Base-by-base conservation (phyloP, 1,140 invertebrate genomes). In the Drosophila athabasca region DNA sequence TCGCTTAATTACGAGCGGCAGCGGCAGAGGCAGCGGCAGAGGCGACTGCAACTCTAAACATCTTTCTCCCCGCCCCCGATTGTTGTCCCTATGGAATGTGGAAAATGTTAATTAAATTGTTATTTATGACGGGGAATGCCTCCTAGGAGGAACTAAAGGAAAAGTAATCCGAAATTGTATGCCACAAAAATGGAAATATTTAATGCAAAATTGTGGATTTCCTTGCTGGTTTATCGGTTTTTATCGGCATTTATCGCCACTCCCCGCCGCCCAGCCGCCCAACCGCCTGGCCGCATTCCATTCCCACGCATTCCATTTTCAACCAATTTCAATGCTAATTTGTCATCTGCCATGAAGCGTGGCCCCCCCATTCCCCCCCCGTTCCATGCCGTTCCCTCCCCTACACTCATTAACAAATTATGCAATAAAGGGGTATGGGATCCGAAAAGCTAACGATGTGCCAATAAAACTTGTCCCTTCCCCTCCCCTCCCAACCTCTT, bases 1-100 rank as follows among this genome's bases (percentile, higher is more conserved):
- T 88, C 83, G 79, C 83, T 88, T 88, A 88, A 88, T 88, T 88
- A 88, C 82, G 78, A 5, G 76, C 60, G 69, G 70, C 8, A n/a
- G n/a, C n/a, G n/a, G n/a, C n/a, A n/a, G n/a, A n/a, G n/a, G n/a
- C n/a, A 5, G 76, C 60, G 69, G 22, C n/a, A 35, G 35, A 39
- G 29, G 59, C 51, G 2, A n/a, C 57, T 35, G 29, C 46, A 39
- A 49, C 44, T 73, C 80, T 74, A 85, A 85, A 76, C 80, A 84
- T 79, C 65, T 22, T 46, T 41, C 26, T 26, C 65, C 65, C 55
- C 39, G 62, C 65, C 55, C 62, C 67, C 50, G 57, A 67, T 66
- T 46, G 52, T 19, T 19, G 74, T 58, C 58, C 57, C 57, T 57
- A 60, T 79, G 81, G 76, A 78, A 84, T 73, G 66, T 84, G 68